Percentiles rank a stretch among this genome's conserved stretches.
Conservation (phyloP, 1,140 invertebrate genomes). For the Elymnias hypermnestra region DNA sequence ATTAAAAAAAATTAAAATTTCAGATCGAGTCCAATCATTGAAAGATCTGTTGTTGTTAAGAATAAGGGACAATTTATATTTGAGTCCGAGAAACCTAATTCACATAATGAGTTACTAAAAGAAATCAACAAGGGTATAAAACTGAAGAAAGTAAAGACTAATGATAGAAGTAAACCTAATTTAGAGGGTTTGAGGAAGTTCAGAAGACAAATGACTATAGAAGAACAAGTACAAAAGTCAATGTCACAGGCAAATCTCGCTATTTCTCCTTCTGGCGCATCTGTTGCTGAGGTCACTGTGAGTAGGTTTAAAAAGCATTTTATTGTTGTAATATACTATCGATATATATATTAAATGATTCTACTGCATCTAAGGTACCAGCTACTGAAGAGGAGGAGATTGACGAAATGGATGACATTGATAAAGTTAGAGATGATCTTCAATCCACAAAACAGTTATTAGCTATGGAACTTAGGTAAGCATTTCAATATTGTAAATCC, state of each 20-base stretch:
- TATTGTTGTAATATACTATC: too few species aligned
- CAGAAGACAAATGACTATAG: constrained; percentile 90
- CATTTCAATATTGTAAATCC: too few species aligned
- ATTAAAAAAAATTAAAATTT: too few species aligned
- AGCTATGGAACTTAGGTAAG: constrained; percentile 84
- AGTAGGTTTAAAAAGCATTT: too few species aligned
- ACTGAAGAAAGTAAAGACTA: constrained; percentile 86
- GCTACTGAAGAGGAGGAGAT: constrained; percentile 79
- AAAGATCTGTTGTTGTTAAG: constrained; percentile 79
- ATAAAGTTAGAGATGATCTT: constrained; percentile 92
- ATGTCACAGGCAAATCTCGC: constrained; percentile 81
- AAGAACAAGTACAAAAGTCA: constrained; percentile 90
- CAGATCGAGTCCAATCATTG: constrained; percentile 79
- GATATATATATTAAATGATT: too few species aligned
- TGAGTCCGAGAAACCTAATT: constrained; percentile 89
- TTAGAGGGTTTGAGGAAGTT: constrained; percentile 90
- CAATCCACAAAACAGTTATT: constrained; percentile 94
- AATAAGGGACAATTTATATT: constrained; percentile 89
- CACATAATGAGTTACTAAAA: constrained; percentile 88
- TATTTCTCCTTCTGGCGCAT: constrained; percentile 50
- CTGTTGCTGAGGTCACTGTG: constrained; percentile 56
- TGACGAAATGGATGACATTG: constrained; percentile 92
- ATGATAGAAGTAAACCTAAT: constrained; percentile 91
- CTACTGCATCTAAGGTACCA: constrained; percentile 16
- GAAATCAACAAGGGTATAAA: constrained; percentile 88